Evolutionary conservation across 2,888 invertebrate species (phyloP), one percentile per base, ranked within the genome.

Genomic region (Phanerotoma sp.): DNA sequence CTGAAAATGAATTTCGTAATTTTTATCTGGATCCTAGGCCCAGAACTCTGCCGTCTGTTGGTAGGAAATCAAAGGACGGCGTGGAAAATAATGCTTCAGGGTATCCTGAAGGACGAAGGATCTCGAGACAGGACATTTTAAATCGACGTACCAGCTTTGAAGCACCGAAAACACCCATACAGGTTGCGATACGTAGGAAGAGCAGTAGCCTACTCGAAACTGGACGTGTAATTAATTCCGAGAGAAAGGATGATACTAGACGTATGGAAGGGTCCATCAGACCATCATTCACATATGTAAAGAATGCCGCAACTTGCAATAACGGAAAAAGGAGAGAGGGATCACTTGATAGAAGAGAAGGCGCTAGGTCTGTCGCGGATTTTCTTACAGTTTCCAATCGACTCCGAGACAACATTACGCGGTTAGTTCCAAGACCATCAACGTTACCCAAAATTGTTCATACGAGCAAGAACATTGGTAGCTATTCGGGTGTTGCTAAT

Each of bases 41-140:
- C 3, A 67, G 51, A 21, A 74, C 74, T 1, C 30, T 75, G 41
- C 75, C 75, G 3, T 68, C 71, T 9, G 51, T 66, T 6, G 64
- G 64, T 2, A 67, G 57, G 13, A 65, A 59, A 42, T 57, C 63
- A 4, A 64, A 60, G 22, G 47, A 66, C 62, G 22, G 41, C 51
- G 46, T 44, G 20, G 53, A 56, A 42, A 46, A 42, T 32, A 44
- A 13, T 32, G 15, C 44, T 5, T 16, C 53, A 13, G 48, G 54
- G 18, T 57, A 46, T 20, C 54, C 42, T 57, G 57, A 58, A 56
- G 56, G 20, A 9, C 61, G 53, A 58, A 66, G 51, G 63, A 60
- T 76, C 40, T 75, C 75, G 1, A 60, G 75, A 2, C 72, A 74
- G 51, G 72, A 75, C 16, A 76, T 76, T 40, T 51, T 76, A 5